These are phyloP conservation scores for Hephaestus fuliginosus DNA, from an alignment of 2,797 vertebrate genomes.

Conservation along the genomic window DNA sequence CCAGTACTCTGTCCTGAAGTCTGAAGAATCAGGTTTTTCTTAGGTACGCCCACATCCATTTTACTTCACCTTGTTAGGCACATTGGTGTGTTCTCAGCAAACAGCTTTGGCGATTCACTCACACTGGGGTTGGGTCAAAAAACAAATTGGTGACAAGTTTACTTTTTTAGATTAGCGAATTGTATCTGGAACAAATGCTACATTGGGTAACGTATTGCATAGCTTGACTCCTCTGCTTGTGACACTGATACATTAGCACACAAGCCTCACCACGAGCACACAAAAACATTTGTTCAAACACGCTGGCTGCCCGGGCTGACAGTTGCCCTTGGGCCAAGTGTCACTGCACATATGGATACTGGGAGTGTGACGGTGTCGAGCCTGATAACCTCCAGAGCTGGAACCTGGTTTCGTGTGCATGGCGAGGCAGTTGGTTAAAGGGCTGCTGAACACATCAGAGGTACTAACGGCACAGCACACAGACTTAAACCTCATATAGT, in stretches of 20 bases:
- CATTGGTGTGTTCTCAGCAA: not conserved
- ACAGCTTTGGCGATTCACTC: not conserved
- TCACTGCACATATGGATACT: conserved; percentile 36
- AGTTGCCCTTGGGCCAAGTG: conserved; percentile 29
- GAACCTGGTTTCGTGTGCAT: not conserved
- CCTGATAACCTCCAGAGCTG: conserved; percentile 47
- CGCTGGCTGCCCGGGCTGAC: conserved; percentile 28
- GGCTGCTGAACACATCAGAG: conserved; percentile 4
- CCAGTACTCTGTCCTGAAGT: conserved; percentile 11
- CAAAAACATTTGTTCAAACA: conserved; percentile 39
- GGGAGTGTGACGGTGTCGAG: conserved; percentile 27
- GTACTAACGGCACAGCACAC: not conserved
- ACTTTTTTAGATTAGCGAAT: not conserved
- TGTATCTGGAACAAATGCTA: not conserved
- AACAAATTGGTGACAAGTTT: not conserved
- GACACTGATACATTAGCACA: not conserved
- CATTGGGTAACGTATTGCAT: not conserved
- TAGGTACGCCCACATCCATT: not conserved
- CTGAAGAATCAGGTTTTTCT: conserved; percentile 34
- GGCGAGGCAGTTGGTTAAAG: not conserved
- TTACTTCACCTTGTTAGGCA: not conserved
- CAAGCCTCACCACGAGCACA: not conserved
- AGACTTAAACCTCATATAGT: not conserved
- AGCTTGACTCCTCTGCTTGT: not conserved
- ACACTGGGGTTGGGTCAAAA: not conserved